These are phyloP conservation scores for Lysandra coridon DNA, from an alignment of 2,888 invertebrate species.

Conservation along the genomic window DNA sequence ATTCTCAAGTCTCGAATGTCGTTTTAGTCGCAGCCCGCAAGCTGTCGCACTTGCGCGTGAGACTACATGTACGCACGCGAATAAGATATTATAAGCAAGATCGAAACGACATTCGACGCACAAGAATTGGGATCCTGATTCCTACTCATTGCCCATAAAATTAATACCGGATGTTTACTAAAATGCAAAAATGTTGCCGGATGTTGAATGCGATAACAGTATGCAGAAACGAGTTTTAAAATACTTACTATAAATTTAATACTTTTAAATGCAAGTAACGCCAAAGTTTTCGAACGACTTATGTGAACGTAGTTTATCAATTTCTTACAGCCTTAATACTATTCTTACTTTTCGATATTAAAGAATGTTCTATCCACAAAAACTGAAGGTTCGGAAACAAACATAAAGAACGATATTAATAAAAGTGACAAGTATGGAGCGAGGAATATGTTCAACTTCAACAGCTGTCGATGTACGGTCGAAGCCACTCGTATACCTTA, in stretches of 20 bases:
- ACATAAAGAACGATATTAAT: constrained; percentile 3
- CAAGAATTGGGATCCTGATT: neutral
- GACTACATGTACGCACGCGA: no score
- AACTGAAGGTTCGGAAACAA: neutral
- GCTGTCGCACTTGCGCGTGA: no score
- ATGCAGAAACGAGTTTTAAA: neutral
- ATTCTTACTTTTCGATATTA: neutral
- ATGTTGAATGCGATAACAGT: neutral
- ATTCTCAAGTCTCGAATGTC: no score
- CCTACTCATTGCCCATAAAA: neutral
- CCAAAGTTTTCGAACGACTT: no score
- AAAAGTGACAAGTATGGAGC: constrained; percentile 4
- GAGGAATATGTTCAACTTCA: constrained; percentile 3
- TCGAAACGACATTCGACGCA: no score
- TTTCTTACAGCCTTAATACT: no score
- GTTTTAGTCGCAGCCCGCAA: no score
- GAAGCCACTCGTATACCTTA: neutral
- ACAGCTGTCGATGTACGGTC: neutral
- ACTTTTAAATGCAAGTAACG: no score
- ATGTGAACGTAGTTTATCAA: no score
- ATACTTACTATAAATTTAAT: neutral
- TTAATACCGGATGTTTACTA: neutral
- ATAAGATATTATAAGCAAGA: no score
- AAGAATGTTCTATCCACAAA: neutral
- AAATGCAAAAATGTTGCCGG: neutral